Evolutionary conservation across 2,888 invertebrate genomes (phyloP).

Genomic region (Corythucha ciliata): DNA sequence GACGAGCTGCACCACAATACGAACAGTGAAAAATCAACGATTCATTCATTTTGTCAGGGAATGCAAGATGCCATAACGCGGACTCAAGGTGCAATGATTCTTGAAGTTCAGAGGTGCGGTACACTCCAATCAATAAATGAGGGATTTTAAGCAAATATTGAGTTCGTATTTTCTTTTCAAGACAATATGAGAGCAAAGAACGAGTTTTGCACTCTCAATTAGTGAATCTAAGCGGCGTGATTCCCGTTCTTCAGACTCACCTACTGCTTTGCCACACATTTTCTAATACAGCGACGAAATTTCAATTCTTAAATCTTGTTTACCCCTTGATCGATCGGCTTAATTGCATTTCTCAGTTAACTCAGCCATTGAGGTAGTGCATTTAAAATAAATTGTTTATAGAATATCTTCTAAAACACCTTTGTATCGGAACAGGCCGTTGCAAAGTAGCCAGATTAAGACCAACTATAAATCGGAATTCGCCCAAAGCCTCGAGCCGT

Average conservation of each 20-base stretch:
- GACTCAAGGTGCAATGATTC: slow-evolving; percentile 54
- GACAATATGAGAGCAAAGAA: slow-evolving; percentile 47
- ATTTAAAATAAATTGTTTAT: background rate
- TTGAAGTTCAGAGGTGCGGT: slow-evolving; percentile 54
- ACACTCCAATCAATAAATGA: background rate
- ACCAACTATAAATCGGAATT: slow-evolving; percentile 55
- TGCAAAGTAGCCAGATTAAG: slow-evolving; percentile 65
- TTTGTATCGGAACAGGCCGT: slow-evolving; percentile 43
- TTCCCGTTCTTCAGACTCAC: slow-evolving; percentile 60
- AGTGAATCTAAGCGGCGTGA: slow-evolving; percentile 49
- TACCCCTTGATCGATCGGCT: slow-evolving; percentile 58
- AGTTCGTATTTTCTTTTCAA: slow-evolving; percentile 27
- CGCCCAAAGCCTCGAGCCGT: slow-evolving; percentile 52
- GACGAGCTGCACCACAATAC: slow-evolving; percentile 57
- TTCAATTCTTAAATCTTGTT: slow-evolving; percentile 62
- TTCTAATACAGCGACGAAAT: slow-evolving; percentile 60
- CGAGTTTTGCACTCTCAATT: slow-evolving; percentile 49
- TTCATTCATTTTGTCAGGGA: slow-evolving; percentile 56
- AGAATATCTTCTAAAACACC: background rate
- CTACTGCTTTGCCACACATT: slow-evolving; percentile 61
- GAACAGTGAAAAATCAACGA: slow-evolving; percentile 55
- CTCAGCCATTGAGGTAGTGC: slow-evolving; percentile 49
- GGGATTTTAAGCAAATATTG: background rate
- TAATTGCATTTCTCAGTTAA: slow-evolving; percentile 54
- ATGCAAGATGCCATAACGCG: slow-evolving; percentile 57